These are phyloP conservation scores for Aptenodytes forsteri DNA, from an alignment of 2,113 vertebrate genomes.

Conservation along the genomic window DNA sequence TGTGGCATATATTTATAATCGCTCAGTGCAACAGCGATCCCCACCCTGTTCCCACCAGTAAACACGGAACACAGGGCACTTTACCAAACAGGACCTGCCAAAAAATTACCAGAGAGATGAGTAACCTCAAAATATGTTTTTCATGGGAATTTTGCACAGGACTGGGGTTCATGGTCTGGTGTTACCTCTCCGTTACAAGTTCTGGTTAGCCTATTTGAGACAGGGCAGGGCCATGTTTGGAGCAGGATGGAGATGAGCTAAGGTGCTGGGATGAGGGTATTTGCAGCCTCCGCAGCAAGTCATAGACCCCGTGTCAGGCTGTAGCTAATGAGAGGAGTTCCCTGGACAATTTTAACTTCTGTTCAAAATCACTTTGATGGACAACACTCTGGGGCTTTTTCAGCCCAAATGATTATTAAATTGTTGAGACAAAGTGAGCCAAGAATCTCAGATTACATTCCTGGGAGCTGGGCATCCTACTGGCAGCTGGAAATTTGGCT, in stretches of 20 bases:
- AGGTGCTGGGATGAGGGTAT: not conserved
- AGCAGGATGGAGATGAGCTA: not conserved
- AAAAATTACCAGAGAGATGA: not conserved
- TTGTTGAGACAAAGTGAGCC: not conserved
- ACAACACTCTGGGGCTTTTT: not conserved
- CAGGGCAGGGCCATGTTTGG: not conserved
- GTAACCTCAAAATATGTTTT: not conserved
- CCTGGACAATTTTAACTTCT: not conserved
- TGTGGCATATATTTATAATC: not conserved
- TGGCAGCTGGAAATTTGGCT: not conserved
- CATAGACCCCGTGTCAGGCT: not conserved
- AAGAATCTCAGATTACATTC: slow-evolving; percentile 1
- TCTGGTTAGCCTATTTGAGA: not conserved
- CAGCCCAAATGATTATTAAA: not conserved
- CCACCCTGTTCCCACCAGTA: slow-evolving; percentile 47
- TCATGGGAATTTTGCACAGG: not conserved
- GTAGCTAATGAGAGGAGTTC: not conserved
- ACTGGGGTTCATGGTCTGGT: not conserved
- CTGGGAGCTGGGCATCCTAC: not conserved
- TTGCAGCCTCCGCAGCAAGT: not conserved
- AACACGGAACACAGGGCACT: not conserved
- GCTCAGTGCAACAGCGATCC: not conserved
- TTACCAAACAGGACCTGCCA: not conserved
- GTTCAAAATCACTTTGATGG: not conserved
- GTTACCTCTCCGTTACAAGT: not conserved